These are phyloP conservation scores for Chinchilla lanigera DNA, from an alignment of 2,113 vertebrate species.

Conservation along the genomic window DNA sequence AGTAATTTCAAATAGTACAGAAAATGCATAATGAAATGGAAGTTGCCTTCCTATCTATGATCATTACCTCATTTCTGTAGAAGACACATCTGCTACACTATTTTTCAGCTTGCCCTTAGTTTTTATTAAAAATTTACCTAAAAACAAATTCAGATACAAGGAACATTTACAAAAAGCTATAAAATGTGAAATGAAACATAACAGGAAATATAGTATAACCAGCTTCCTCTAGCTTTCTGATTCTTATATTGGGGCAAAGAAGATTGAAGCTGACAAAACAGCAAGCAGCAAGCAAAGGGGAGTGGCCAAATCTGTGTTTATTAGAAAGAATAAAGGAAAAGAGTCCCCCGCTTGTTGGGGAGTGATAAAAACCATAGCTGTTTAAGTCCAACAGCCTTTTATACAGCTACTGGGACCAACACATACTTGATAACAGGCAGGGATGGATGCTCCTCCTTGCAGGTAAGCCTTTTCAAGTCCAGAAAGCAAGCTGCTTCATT, in stretches of 20 bases:
- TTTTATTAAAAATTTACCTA: constrained; percentile 38
- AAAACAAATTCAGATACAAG: constrained; percentile 30
- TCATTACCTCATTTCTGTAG: neutral
- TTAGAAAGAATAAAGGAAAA: neutral
- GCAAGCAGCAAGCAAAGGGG: neutral
- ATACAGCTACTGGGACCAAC: neutral
- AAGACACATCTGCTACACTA: neutral
- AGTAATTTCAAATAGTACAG: neutral
- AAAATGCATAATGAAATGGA: neutral
- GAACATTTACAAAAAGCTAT: constrained; percentile 29
- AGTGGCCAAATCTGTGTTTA: neutral
- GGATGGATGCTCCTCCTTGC: neutral
- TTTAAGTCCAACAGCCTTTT: neutral
- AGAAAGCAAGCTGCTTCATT: neutral
- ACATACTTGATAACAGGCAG: neutral
- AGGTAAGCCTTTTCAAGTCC: neutral
- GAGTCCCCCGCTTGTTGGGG: neutral
- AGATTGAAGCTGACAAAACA: neutral
- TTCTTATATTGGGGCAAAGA: neutral
- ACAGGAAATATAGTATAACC: neutral
- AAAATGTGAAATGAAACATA: neutral
- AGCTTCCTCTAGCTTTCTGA: neutral
- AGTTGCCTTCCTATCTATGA: neutral
- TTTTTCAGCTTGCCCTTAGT: neutral
- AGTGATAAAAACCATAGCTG: neutral